Evolutionary conservation across 2,113 vertebrate species (phyloP).

Genomic region (Vanacampus margaritifer): DNA sequence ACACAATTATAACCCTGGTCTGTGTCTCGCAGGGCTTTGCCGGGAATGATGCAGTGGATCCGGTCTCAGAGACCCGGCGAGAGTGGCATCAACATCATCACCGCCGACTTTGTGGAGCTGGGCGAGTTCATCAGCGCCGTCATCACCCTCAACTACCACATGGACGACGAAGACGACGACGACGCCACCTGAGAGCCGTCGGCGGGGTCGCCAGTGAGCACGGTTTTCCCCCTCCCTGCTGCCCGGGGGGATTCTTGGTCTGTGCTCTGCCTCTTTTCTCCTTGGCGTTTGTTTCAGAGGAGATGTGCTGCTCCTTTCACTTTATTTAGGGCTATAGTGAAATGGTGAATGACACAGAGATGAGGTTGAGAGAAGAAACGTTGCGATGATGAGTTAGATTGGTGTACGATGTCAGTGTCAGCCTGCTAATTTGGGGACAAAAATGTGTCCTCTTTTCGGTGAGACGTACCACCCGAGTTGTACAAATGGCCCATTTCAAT

Average conservation of each 20-base stretch:
- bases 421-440: slow-evolving; percentile 36
- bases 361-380: slow-evolving; percentile 17
- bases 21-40: slow-evolving; percentile 81
- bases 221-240: slow-evolving; percentile 9
- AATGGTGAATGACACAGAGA: slow-evolving; percentile 28
- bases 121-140: slow-evolving; percentile 96
- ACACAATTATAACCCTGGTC: too few relatives aligned
- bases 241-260: slow-evolving; percentile 20
- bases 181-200: slow-evolving; percentile 82
- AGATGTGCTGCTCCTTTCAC: slow-evolving; percentile 65
- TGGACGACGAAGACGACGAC: slow-evolving; percentile 87
- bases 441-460: slow-evolving; percentile 32
- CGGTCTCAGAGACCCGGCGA: slow-evolving; percentile 90
- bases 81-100: slow-evolving; percentile 94
- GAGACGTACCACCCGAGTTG: slow-evolving; percentile 40
- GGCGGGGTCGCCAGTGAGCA: slow-evolving; percentile 37
- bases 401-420: slow-evolving; percentile 39
- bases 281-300: slow-evolving; percentile 66
- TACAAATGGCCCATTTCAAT: slow-evolving; percentile 50
- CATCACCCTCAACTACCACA: slow-evolving; percentile 93
- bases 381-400: slow-evolving; percentile 17
- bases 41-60: slow-evolving; percentile 97
- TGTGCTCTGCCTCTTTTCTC: slow-evolving; percentile 68
- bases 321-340: slow-evolving; percentile 76
- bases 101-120: slow-evolving; percentile 97